These are phyloP conservation scores for Caenorhabditis sp. DNA, from an alignment of 2,888 invertebrate species.

Conservation along the genomic window DNA sequence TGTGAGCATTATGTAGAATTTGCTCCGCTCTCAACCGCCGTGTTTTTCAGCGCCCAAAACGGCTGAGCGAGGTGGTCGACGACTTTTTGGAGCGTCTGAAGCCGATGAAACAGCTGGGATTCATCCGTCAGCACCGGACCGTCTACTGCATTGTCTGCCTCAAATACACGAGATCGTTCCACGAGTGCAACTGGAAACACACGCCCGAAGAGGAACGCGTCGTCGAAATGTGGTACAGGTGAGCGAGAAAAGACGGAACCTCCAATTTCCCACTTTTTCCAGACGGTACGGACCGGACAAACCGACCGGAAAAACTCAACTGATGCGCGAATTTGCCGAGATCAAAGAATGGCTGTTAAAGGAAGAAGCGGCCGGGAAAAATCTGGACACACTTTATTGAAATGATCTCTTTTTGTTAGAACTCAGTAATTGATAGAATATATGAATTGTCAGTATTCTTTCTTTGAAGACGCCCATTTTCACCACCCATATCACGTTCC, in stretches of 20 bases:
- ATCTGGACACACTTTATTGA: too few species aligned
- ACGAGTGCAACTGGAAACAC: constrained; percentile 43
- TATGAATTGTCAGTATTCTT: too few species aligned
- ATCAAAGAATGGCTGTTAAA: constrained; percentile 3
- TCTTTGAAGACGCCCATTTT: too few species aligned
- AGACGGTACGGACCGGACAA: constrained; percentile 15
- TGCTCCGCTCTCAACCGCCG: too few species aligned
- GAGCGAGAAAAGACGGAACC: too few species aligned
- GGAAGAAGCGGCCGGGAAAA: constrained; percentile 15
- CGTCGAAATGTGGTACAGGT: constrained; percentile 39
- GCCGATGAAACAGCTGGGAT: constrained; percentile 38
- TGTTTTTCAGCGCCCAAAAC: too few species aligned
- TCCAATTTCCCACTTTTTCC: too few species aligned
- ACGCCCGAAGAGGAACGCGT: constrained; percentile 17
- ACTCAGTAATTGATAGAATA: too few species aligned
- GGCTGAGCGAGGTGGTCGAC: constrained; percentile 27
- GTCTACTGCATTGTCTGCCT: constrained; percentile 33
- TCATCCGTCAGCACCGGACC: constrained; percentile 1
- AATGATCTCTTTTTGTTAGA: too few species aligned
- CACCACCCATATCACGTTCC: too few species aligned
- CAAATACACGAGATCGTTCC: constrained; percentile 26
- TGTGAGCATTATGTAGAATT: too few species aligned
- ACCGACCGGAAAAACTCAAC: constrained; percentile 20
- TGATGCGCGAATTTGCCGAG: constrained; percentile 15
- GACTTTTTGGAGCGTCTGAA: constrained; percentile 19